phyloP scores from a whole-genome alignment of 2,113 vertebrate species.

The Pangasianodon gigas region DNA sequence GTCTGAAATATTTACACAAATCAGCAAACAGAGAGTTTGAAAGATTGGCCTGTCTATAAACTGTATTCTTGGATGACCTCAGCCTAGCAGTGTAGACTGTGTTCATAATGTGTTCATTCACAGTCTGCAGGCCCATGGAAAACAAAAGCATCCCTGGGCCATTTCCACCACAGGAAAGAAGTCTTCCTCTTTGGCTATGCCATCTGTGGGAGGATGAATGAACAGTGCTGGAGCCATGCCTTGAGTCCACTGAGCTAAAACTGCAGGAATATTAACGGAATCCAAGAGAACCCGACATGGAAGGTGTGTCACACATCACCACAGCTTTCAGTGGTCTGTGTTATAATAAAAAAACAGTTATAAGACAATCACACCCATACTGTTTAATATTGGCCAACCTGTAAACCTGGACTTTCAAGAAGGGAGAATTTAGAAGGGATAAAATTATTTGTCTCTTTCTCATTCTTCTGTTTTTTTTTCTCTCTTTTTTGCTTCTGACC shows the following conservation, averaged over 20 bases:
- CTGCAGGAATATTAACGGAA: constrained; percentile 12
- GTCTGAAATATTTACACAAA: constrained; percentile 22
- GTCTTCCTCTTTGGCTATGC: constrained; percentile 36
- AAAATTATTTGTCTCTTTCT: neutral
- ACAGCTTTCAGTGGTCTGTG: neutral
- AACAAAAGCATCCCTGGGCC: constrained; percentile 39
- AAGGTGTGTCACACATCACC: neutral
- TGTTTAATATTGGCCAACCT: neutral
- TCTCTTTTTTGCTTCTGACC: neutral
- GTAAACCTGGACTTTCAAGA: neutral
- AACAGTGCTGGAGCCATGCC: constrained; percentile 40
- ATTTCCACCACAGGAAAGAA: constrained; percentile 43
- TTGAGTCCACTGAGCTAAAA: constrained; percentile 13
- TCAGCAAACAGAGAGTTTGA: neutral
- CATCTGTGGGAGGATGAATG: constrained; percentile 45
- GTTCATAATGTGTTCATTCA: constrained; percentile 44
- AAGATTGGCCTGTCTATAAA: neutral
- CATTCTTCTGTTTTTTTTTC: neutral
- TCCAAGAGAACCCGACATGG: neutral
- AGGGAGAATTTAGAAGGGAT: neutral
- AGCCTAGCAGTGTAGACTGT: neutral
- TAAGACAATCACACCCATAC: neutral
- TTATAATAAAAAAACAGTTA: neutral
- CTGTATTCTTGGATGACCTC: neutral
- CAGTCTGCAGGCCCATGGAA: constrained; percentile 8